Percentiles rank a stretch among this genome's conserved stretches.
Conservation (phyloP, 2,888 invertebrate genomes). For the Campoletis raptor region DNA sequence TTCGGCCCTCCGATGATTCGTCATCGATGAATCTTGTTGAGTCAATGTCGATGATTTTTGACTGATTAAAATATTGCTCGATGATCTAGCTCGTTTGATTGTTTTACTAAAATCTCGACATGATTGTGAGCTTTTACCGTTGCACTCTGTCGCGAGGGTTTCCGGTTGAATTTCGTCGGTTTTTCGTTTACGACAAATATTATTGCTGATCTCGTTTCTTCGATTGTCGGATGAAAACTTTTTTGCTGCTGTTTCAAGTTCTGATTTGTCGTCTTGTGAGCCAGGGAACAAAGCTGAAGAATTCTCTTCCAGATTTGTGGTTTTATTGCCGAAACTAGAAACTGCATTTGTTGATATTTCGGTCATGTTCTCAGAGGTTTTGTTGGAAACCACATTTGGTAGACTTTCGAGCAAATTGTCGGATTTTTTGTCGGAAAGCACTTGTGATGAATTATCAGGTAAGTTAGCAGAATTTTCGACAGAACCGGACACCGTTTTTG, state of each 20-base stretch:
- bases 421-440: neutral
- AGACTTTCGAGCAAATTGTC: neutral
- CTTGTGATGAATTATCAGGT: neutral
- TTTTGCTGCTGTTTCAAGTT: neutral
- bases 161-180: conserved; percentile 10
- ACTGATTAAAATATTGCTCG: conserved; percentile 24
- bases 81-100: neutral
- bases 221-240: conserved; percentile 27
- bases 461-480: neutral
- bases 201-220: conserved; percentile 56
- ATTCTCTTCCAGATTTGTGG: neutral
- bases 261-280: neutral
- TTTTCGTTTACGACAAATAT: conserved; percentile 44
- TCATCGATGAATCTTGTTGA: conserved; percentile 32
- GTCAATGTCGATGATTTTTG: conserved; percentile 28
- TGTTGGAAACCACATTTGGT: neutral
- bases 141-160: neutral
- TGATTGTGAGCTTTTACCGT: conserved; percentile 32
- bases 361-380: neutral
- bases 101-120: neutral
- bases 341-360: neutral
- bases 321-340: neutral
- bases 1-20: conserved; percentile 43
- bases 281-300: neutral
- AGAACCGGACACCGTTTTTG: neutral